These are phyloP conservation scores for Acanthacorydalis orientalis DNA, from an alignment of 2,888 invertebrate genomes.

Conservation along the genomic window DNA sequence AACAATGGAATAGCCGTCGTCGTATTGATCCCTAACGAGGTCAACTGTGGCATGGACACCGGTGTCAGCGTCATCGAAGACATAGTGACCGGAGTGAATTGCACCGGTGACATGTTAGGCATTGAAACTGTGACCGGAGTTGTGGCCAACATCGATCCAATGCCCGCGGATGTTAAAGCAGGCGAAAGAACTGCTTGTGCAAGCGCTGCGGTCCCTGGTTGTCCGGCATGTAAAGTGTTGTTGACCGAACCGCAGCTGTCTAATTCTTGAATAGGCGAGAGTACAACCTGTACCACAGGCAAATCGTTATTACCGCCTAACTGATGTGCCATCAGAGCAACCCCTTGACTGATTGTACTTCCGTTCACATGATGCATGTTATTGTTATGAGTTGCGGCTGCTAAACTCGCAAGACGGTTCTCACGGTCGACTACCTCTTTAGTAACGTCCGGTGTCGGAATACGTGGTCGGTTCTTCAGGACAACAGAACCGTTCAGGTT, in stretches of 20 bases:
- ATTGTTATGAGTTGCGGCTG: constrained; percentile 23
- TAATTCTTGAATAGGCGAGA: constrained; percentile 72
- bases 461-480: constrained; percentile 68
- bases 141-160: constrained; percentile 20
- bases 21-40: constrained; percentile 11
- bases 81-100: constrained; percentile 40
- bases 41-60: constrained; percentile 12
- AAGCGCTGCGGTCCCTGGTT: constrained; percentile 58
- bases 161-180: constrained; percentile 30
- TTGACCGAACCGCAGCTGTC: constrained; percentile 49
- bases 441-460: constrained; percentile 76
- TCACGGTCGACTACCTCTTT: constrained; percentile 63
- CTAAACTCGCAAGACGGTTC: constrained; percentile 40
- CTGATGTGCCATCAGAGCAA: constrained; percentile 51
- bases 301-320: constrained; percentile 38
- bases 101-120: constrained; percentile 17
- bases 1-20: constrained; percentile 16
- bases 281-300: constrained; percentile 58
- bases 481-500: constrained; percentile 50
- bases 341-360: constrained; percentile 30
- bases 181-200: constrained; percentile 64
- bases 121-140: constrained; percentile 28
- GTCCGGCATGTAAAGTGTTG: constrained; percentile 53
- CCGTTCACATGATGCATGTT: constrained; percentile 19
- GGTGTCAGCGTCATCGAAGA: constrained; percentile 22